Evolutionary conservation across 2,888 invertebrate genomes (phyloP).

Genomic region (Rotaria magnacalcarata): DNA sequence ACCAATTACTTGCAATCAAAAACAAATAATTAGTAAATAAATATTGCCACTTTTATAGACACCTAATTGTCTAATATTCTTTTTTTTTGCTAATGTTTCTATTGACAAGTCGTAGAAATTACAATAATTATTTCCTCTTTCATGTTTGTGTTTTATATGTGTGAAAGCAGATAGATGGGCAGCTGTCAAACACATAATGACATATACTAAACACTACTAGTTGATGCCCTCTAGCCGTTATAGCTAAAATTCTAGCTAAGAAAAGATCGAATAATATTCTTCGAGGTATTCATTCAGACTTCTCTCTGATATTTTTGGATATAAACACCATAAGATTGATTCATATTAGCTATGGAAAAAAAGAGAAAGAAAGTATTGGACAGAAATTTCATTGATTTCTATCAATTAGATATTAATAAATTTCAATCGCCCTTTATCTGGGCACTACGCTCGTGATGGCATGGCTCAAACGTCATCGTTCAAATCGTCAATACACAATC

Average conservation of each 20-base stretch:
- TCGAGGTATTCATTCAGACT: too few relatives aligned
- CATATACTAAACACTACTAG: background rate
- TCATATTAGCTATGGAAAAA: background rate
- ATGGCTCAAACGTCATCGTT: constrained; percentile 18
- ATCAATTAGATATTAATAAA: background rate
- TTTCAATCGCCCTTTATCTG: background rate
- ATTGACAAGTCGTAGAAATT: background rate
- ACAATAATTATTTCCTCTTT: too few relatives aligned
- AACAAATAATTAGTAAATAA: background rate
- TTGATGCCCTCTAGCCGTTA: background rate
- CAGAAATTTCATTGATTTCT: background rate
- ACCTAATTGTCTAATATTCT: background rate
- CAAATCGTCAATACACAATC: background rate
- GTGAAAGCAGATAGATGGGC: background rate
- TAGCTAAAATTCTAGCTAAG: too few relatives aligned
- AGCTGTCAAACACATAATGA: background rate
- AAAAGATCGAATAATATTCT: too few relatives aligned
- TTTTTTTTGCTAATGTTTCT: background rate
- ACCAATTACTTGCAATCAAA: background rate
- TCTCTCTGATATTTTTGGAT: too few relatives aligned
- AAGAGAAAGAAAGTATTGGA: background rate
- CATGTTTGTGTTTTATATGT: too few relatives aligned
- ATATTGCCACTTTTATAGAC: background rate
- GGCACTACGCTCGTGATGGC: background rate
- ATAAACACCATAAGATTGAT: background rate